Base-by-base conservation (phyloP, 2,888 invertebrate species). In the Hesperia comma region DNA sequence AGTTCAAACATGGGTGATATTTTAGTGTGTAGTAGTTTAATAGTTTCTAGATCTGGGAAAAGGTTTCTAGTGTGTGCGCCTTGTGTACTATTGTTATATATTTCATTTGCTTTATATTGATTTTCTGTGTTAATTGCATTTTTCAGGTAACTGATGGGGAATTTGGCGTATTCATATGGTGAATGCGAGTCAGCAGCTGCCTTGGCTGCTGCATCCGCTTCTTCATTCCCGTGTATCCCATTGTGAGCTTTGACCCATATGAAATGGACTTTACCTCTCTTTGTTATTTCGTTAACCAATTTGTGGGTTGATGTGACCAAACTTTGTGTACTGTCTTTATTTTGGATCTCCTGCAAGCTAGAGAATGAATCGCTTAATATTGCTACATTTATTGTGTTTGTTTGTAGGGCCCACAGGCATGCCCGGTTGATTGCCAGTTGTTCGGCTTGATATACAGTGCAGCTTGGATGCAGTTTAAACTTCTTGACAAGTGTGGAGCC, bases 401-500 rank as follows among this genome's bases (percentile, higher is more conserved):
- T 54, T 62, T 15, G 7, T 6, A 26, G 0, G 1, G 37, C 26
- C 57, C 63, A 63, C 0, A 19, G 0, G 37, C 53, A 58, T 6
- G 53, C 49, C 0, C 58, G 12, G 10, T 37, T 10, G 1, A 63
- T 63, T 5, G 63, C 63, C 8, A 49, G 10, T 3, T 55, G 33
- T n/a, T 68, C 63, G 0, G 68, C 67, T 15, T 68, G 63, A 46
- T 33, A 63, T 1, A 49, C 40, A n/a, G 63, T 41, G 40, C 63
- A 63, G 5, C 33, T 57, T 10, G 19, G 10, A n/a, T 67, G 67
- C 1, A 62, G 15, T 55, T 62, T 62, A 14, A 55, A 54, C 6
- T 62, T 62, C 8, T 62, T 62, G 17, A n/a, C 15, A 1, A 41
- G 12, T 14, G 6, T 21, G 1, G 14, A 5, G 2, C 32, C 12